These are phyloP conservation scores for Pollimyrus isidori DNA, from an alignment of 2,113 vertebrate genomes.

Conservation along the genomic window DNA sequence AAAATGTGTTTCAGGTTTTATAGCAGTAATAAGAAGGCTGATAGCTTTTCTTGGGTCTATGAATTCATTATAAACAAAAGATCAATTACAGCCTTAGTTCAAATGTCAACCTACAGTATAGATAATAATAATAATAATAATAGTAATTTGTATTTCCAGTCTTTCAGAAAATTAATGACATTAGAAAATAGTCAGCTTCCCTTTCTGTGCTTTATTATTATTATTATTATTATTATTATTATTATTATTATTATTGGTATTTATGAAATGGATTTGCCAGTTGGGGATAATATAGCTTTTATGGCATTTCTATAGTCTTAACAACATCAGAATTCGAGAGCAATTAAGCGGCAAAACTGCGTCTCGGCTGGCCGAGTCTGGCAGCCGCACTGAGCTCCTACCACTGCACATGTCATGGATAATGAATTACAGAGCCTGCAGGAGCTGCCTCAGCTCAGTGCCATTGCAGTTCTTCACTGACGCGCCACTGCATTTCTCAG, in stretches of 20 bases:
- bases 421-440: conserved; percentile 1
- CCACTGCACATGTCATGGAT: conserved; percentile 2
- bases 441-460: conserved; percentile 1
- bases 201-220: not conserved
- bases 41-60: not conserved
- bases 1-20: not conserved
- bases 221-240: not conserved
- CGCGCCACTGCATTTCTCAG: not conserved
- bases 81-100: not conserved
- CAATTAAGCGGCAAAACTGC: not conserved
- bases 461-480: not conserved
- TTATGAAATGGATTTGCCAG: not conserved
- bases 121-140: no score
- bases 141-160: not conserved
- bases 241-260: not conserved
- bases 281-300: not conserved
- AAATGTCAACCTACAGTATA: not conserved
- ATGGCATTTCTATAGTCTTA: not conserved
- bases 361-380: not conserved
- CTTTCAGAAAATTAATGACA: not conserved
- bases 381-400: not conserved
- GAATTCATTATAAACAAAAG: not conserved
- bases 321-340: not conserved
- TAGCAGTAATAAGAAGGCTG: not conserved
- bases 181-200: not conserved